Evolutionary conservation across 2,113 vertebrate genomes (phyloP).

Genomic region (Holacanthus passer): DNA sequence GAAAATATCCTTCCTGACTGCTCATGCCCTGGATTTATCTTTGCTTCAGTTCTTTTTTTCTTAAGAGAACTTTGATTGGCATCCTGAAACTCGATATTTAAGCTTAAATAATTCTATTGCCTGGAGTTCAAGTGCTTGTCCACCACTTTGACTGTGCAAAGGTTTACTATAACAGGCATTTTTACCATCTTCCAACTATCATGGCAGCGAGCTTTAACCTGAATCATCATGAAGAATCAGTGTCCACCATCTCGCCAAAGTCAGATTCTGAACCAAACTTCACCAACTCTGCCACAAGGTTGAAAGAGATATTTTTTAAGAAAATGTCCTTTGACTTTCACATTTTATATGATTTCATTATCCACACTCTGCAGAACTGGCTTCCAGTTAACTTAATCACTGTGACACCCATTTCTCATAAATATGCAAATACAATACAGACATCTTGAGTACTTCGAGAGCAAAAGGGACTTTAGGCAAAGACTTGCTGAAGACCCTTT

Average conservation of each 20-base stretch:
- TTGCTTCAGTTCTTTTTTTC: not conserved
- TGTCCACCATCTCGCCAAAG: not conserved
- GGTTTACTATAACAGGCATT: not conserved
- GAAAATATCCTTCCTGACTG: slow-evolving; percentile 22
- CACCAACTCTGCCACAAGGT: slow-evolving; percentile 20
- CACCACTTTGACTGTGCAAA: not conserved
- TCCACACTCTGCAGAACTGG: slow-evolving; percentile 70
- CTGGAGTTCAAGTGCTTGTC: not conserved
- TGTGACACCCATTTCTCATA: slow-evolving; percentile 76
- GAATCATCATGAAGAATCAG: not conserved
- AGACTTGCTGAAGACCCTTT: slow-evolving; percentile 31
- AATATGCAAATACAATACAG: slow-evolving; percentile 79
- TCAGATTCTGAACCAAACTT: not conserved
- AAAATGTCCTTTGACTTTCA: slow-evolving; percentile 71
- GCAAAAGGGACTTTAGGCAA: slow-evolving; percentile 43
- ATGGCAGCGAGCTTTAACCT: not conserved
- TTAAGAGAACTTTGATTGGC: not conserved
- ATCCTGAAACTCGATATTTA: not conserved
- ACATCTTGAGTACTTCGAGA: slow-evolving; percentile 47
- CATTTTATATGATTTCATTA: slow-evolving; percentile 76
- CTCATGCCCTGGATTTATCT: not conserved
- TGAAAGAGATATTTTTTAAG: slow-evolving; percentile 28
- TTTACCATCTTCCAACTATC: not conserved
- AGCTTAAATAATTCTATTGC: not conserved
- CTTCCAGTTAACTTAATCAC: slow-evolving; percentile 77